A percentile compares a stretch with the other conserved stretches of the same genome.
Conservation (phyloP, 2,888 invertebrate genomes). For the Athripsodes cinereus region DNA sequence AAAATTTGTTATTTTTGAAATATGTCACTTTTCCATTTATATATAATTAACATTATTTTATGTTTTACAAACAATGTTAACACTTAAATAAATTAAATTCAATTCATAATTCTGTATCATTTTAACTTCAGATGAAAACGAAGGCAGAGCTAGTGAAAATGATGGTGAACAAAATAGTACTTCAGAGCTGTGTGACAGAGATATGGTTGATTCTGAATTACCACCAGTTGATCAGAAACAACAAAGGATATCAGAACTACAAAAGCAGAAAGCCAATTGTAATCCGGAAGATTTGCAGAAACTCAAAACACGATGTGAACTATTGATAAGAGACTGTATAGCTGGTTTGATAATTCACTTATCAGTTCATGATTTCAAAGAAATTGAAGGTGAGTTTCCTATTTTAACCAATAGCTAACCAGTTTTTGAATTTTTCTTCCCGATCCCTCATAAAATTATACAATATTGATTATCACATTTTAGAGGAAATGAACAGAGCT, state of each 20-base stretch:
- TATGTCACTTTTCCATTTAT: too few relatives aligned
- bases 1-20: too few relatives aligned
- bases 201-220: constrained; percentile 63
- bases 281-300: constrained; percentile 73
- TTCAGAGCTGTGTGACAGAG: constrained; percentile 53
- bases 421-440: neutral
- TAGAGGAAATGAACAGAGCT: constrained; percentile 82
- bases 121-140: constrained; percentile 38
- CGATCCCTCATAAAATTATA: neutral
- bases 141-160: constrained; percentile 45
- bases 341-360: constrained; percentile 73
- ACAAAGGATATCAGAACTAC: constrained; percentile 60
- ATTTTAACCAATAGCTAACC: neutral
- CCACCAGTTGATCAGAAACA: constrained; percentile 63
- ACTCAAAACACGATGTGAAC: constrained; percentile 65
- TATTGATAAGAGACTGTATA: constrained; percentile 75
- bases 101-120: too few relatives aligned
- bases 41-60: too few relatives aligned
- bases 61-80: neutral
- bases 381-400: constrained; percentile 67
- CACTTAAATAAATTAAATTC: neutral
- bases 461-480: constrained; percentile 2
- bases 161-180: constrained; percentile 52
- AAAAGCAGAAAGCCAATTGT: constrained; percentile 71
- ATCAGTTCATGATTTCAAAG: constrained; percentile 76